These are phyloP conservation scores for Dryobates pubescens DNA, from an alignment of 2,797 vertebrate genomes.

Conservation along the genomic window DNA sequence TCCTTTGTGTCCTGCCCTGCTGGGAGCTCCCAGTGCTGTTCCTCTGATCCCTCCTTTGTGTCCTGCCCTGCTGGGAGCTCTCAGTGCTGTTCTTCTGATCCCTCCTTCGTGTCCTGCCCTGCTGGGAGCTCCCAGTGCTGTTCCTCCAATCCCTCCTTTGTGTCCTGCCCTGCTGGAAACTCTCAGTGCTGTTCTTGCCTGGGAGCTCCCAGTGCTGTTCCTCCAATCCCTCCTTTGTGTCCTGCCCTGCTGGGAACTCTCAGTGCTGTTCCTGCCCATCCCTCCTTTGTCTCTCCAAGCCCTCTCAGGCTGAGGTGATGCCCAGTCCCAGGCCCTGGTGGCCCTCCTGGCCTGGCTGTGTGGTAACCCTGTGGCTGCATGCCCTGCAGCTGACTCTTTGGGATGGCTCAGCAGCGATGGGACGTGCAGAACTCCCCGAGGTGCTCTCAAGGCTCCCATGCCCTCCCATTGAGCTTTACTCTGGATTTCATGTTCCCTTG, in stretches of 20 bases:
- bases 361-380: neutral
- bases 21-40: neutral
- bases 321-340: neutral
- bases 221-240: neutral
- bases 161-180: neutral
- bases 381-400: neutral
- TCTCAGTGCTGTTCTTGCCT: neutral
- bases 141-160: too few species aligned
- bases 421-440: neutral
- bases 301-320: accelerated
- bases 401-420: neutral
- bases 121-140: neutral
- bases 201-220: too few species aligned
- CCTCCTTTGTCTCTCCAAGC: neutral
- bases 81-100: too few species aligned
- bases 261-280: too few species aligned
- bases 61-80: neutral
- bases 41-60: too few species aligned
- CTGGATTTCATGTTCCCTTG: neutral
- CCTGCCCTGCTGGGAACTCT: neutral
- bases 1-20: neutral
- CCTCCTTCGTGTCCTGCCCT: neutral
- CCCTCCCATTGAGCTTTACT: neutral
- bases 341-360: accelerated
- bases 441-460: neutral